phyloP scores from a whole-genome alignment of 1,140 invertebrate species.

The Adelges cooleyi region DNA sequence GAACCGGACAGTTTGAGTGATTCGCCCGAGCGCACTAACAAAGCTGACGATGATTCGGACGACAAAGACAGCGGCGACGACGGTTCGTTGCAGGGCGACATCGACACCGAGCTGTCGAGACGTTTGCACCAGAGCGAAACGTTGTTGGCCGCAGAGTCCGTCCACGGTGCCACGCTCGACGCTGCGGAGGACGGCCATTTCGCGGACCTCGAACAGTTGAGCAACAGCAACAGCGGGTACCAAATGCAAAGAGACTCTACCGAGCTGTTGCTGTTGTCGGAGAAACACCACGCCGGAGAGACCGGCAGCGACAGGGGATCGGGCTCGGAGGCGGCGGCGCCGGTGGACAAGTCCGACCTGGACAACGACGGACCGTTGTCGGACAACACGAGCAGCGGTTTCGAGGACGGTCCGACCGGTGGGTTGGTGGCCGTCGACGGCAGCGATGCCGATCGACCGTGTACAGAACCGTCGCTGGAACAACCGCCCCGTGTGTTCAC shows the following conservation, averaged over 20 bases:
- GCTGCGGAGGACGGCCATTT: neutral
- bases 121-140: neutral
- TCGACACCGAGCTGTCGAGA: slow-evolving; percentile 1
- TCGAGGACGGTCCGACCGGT: neutral
- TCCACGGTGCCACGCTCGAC: neutral
- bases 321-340: neutral
- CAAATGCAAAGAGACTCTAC: neutral
- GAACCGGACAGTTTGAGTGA: slow-evolving; percentile 12
- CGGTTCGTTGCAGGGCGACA: slow-evolving; percentile 8
- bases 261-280: neutral
- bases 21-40: neutral
- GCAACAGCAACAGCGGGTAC: neutral
- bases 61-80: neutral
- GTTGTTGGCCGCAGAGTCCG: slow-evolving; percentile 4
- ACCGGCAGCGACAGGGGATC: neutral
- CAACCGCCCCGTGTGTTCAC: slow-evolving; percentile 3
- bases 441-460: neutral
- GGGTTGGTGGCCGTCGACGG: neutral
- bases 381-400: neutral
- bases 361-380: neutral
- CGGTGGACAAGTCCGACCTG: neutral
- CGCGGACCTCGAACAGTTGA: neutral
- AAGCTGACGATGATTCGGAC: neutral
- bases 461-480: neutral
- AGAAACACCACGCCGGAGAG: slow-evolving; percentile 13